Evolutionary conservation across 2,113 vertebrate species (phyloP), one percentile per base, ranked within the genome.

Genomic region (Corvus hawaiiensis): DNA sequence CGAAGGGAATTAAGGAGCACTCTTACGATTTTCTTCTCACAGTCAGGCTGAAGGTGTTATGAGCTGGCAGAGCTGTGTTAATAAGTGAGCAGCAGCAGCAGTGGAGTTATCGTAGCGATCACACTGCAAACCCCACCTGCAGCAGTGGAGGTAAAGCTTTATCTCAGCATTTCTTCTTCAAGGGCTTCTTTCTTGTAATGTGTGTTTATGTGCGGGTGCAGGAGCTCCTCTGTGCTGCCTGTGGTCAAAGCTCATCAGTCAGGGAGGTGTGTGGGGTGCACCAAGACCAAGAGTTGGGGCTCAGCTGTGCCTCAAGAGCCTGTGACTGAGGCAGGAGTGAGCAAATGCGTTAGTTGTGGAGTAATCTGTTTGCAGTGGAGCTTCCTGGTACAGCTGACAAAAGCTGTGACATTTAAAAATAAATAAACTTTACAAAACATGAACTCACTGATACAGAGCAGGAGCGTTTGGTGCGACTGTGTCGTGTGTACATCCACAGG

Each of bases 221-320:
- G 90, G 32, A 76, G 27, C 55, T 74, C 8, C 52, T 80, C 51
- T 63, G 67, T 63, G 58, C 56, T 72, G 48, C 23, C 80, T 41
- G 48, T 51, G 78, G 26, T 26, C 84, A n/a, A 12, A 69, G 39
- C 12, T 43, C 39, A 3, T 30, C 82, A 6, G 11, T 20, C 11
- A 18, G 52, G 30, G 43, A 72, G 56, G 64, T 6, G 13, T 1
- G 3, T 18, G 44, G 43, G 35, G 44, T 44, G 41, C 22, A 6
- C 17, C 1, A 3, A 10, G 26, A 43, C 10, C 30, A 3, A 2
- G 13, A 32, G 44, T 0, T 58, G 46, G 21, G 63, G 27, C 48
- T 84, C 48, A 52, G 71, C n/a, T 66, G 56, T 75, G 30, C 62
- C 48, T 79, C 59, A 22, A 15, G 35, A 91, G 43, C 35, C 56